phyloP scores from a whole-genome alignment of 2,888 invertebrate genomes.

The Beris chalybata region DNA sequence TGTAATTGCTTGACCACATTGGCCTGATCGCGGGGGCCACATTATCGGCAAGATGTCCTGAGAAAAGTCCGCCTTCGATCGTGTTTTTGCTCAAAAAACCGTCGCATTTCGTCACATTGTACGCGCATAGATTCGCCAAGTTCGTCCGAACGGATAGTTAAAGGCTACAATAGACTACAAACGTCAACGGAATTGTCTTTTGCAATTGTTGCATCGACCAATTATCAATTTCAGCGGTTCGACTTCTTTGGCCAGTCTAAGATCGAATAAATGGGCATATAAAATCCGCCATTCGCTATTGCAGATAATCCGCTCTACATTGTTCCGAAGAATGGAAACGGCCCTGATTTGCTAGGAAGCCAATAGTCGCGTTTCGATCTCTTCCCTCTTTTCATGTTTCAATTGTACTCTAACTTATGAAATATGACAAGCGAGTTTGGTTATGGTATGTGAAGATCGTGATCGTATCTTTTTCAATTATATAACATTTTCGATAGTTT shows the following conservation, averaged over 20 bases:
- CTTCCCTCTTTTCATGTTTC: constrained; percentile 30
- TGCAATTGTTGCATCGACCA: constrained; percentile 21
- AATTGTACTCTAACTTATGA: constrained; percentile 36
- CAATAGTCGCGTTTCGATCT: constrained; percentile 13
- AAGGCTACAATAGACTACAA: neutral
- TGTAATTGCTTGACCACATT: constrained; percentile 12
- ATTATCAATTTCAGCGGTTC: constrained; percentile 33
- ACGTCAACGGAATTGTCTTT: constrained; percentile 1
- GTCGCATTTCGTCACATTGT: constrained; percentile 2
- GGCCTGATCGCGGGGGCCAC: constrained; percentile 10
- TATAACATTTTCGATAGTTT: constrained; percentile 28
- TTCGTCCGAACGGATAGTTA: too few relatives aligned
- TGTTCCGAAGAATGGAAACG: constrained; percentile 25
- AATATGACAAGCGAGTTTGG: constrained; percentile 33
- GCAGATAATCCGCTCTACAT: constrained; percentile 7
- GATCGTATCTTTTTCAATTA: constrained; percentile 36
- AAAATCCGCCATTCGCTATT: constrained; percentile 9
- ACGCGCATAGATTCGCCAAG: neutral
- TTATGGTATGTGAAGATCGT: constrained; percentile 35
- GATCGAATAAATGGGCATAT: constrained; percentile 7
- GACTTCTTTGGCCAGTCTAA: neutral
- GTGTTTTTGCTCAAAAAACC: constrained; percentile 1
- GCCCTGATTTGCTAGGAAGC: constrained; percentile 6
- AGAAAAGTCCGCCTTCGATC: constrained; percentile 34
- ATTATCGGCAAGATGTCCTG: constrained; percentile 15